A percentile compares a stretch with the other conserved stretches of the same genome.
Conservation (phyloP, 2,888 invertebrate genomes). For the Sisyra nigra region DNA sequence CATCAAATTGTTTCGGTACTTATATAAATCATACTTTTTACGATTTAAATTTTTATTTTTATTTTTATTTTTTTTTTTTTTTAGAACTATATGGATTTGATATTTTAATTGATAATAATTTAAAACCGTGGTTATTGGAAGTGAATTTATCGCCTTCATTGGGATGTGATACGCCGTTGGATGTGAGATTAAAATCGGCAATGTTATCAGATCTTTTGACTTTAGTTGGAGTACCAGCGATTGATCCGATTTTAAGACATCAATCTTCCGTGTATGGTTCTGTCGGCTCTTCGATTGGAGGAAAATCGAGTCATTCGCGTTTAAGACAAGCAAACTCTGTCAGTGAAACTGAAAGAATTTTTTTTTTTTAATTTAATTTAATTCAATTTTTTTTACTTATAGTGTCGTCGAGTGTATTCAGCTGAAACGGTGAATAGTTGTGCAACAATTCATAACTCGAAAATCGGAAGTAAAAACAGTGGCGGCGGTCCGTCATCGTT, state of each 20-base stretch:
- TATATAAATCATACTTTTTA: conserved; percentile 10
- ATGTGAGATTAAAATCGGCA: conserved; percentile 83
- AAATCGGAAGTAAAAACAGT: conserved; percentile 5
- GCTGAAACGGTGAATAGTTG: conserved; percentile 41
- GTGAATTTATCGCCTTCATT: conserved; percentile 87
- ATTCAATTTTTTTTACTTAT: conserved; percentile 13
- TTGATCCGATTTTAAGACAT: conserved; percentile 36
- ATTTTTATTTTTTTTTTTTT: conserved; percentile 16
- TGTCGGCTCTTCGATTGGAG: neutral
- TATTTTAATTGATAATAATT: conserved; percentile 74
- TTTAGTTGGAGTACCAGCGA: conserved; percentile 73
- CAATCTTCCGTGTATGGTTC: conserved; percentile 10
- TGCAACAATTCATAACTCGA: conserved; percentile 7
- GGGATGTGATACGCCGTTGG: conserved; percentile 84
- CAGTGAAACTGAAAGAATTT: too few relatives aligned
- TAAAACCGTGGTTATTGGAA: conserved; percentile 92
- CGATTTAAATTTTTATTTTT: neutral
- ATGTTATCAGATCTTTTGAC: conserved; percentile 81
- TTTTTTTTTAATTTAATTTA: neutral
- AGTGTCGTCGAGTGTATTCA: conserved; percentile 58
- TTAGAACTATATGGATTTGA: conserved; percentile 88
- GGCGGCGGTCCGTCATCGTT: conserved; percentile 17
- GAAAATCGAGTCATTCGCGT: too few relatives aligned
- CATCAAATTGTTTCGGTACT: conserved; percentile 78
- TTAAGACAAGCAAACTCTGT: too few relatives aligned